Evolutionary conservation across 2,888 invertebrate species (phyloP), one percentile per base, ranked within the genome.

Genomic region (Congeria kusceri): DNA sequence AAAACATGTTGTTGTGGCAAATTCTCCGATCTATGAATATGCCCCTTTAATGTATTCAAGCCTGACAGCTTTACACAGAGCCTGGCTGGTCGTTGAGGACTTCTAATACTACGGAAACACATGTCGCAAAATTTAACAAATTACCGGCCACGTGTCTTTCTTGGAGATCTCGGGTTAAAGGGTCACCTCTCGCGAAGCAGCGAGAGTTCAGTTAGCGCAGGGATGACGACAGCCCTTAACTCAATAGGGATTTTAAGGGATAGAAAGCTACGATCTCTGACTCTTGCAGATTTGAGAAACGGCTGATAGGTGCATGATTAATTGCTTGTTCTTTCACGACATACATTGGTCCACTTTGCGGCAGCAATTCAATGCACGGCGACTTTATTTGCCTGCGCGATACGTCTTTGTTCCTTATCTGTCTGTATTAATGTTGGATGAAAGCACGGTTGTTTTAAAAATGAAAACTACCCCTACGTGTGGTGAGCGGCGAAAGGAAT

Each of bases 281-380:
- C 71, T 71, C 58, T 32, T 57, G 32, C 27, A 49, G 68, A 62
- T 72, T 59, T 46, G 64, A 67, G 66, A 62, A 39, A 53, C 46
- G 68, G 18, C 71, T 80, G 80, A 75, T 75, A 76, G 46, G 68
- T 11, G 32, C 23, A 67, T 80, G 80, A 80, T 80, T 63, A 72
- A 80, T 80, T 71, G 49, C 56, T 25, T 11, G 5, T 25, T 23
- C 20, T 44, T 61, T 66, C 29, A 28, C 59, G 61, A 23, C 29
- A 62, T 63, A 72, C 72, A 62, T 29, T 57, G 80, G 80, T 46
- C 80, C 71, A 75, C 64, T 69, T 80, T 66, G 56, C 64, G 28
- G 72, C 53, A 47, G 57, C 28, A 47, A 61, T 66, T 74, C 49
- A 71, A 58, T 57, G 49, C 44, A 46, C 39, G 49, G 32, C 39